A percentile compares a stretch with the other conserved stretches of the same genome.
Evolutionary conservation across 2,888 invertebrate genomes (phyloP).

Genomic region (Marronus borbonicus): DNA sequence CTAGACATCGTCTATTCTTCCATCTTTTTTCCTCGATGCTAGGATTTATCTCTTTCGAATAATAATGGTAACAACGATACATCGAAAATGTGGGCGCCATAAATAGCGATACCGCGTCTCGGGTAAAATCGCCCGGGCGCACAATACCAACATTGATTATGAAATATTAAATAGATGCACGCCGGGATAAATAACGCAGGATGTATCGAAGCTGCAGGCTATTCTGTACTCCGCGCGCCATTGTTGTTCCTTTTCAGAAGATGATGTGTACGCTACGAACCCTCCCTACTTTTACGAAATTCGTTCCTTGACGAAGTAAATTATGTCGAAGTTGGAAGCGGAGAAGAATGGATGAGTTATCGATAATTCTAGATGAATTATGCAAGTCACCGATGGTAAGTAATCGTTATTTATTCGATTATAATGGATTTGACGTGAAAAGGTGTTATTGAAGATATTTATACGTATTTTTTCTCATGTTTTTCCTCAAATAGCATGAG

Average conservation of each 20-base stretch:
- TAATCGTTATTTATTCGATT: too few relatives aligned
- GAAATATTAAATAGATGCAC: conserved; percentile 43
- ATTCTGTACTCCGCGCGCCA: not conserved
- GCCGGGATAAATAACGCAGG: conserved; percentile 27
- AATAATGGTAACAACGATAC: conserved; percentile 33
- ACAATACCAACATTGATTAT: conserved; percentile 47
- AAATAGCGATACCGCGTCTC: conserved; percentile 41
- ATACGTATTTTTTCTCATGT: too few relatives aligned
- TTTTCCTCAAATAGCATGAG: too few relatives aligned
- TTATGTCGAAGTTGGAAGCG: not conserved
- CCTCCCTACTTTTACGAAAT: not conserved
- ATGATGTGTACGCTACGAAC: not conserved
- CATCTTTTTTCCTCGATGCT: not conserved
- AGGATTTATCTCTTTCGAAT: conserved; percentile 41
- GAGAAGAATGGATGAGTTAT: not conserved
- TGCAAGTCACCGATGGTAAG: not conserved
- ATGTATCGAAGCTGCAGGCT: conserved; percentile 7
- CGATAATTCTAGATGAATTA: conserved; percentile 5
- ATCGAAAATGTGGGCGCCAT: conserved; percentile 43
- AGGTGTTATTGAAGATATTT: too few relatives aligned
- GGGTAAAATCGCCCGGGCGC: conserved; percentile 23
- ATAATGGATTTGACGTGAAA: too few relatives aligned
- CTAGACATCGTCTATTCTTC: not conserved
- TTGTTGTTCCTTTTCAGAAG: conserved; percentile 1
- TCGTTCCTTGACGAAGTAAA: not conserved